Evolutionary conservation across 2,113 vertebrate genomes (phyloP).

Genomic region (Campylomormyrus numenius): DNA sequence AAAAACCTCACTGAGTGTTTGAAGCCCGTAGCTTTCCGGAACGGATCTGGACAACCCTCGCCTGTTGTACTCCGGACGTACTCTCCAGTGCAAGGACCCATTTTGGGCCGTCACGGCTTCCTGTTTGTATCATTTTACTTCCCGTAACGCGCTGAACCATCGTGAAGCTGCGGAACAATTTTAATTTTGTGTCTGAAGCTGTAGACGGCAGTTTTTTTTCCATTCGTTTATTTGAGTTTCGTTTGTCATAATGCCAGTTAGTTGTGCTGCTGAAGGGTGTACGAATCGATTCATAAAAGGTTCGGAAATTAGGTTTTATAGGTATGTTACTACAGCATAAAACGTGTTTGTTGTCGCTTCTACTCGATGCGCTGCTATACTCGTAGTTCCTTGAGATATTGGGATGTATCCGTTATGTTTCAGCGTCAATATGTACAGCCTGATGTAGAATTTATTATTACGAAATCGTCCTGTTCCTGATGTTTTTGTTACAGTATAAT

Average conservation of each 20-base stretch:
- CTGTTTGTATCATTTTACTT: neutral
- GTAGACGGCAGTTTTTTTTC: neutral
- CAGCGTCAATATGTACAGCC: neutral
- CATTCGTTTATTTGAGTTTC: neutral
- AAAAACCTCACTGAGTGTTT: neutral
- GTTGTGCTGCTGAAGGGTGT: conserved; percentile 59
- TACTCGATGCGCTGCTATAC: neutral
- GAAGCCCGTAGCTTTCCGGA: neutral
- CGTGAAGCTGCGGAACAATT: neutral
- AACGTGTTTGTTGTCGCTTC: neutral
- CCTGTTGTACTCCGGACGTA: neutral
- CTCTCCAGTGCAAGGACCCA: neutral
- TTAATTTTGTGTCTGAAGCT: neutral
- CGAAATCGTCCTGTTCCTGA: neutral
- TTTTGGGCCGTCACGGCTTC: neutral
- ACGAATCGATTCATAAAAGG: conserved; percentile 67
- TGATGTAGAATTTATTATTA: neutral
- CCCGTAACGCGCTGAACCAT: neutral
- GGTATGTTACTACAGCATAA: conserved; percentile 39
- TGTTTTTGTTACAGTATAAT: neutral
- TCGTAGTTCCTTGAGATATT: neutral
- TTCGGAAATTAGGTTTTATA: conserved; percentile 66
- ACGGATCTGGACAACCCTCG: neutral
- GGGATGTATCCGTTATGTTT: neutral
- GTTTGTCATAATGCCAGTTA: conserved; percentile 56